Percentiles rank a stretch among this genome's conserved stretches.
Evolutionary conservation across 2,797 vertebrate genomes (phyloP).

Genomic region (Novumbra hubbsi): DNA sequence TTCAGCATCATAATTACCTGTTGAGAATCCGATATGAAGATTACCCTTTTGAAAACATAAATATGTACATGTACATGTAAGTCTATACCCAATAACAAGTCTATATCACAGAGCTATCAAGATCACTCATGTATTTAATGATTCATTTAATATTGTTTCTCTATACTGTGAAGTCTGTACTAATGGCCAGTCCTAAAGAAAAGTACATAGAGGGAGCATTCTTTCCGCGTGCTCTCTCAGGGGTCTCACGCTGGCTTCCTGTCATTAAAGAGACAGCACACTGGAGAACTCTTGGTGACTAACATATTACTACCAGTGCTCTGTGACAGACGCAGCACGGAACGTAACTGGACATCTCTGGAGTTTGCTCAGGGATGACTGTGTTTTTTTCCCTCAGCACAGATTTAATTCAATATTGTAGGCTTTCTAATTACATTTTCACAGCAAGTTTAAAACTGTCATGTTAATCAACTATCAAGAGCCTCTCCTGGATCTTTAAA

Average conservation of each 20-base stretch:
- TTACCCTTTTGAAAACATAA: not conserved
- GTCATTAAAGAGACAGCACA: constrained; percentile 73
- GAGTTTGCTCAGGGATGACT: constrained; percentile 36
- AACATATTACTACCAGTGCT: constrained; percentile 59
- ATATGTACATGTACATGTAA: not conserved
- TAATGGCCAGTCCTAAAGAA: constrained; percentile 37
- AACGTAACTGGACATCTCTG: constrained; percentile 63
- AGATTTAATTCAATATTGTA: constrained; percentile 13
- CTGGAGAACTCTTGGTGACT: constrained; percentile 60
- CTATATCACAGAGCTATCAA: not conserved
- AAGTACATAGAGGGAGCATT: constrained; percentile 60
- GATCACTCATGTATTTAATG: not conserved
- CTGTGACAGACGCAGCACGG: constrained; percentile 36
- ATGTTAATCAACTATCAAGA: not conserved
- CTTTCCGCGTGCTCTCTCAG: constrained; percentile 49
- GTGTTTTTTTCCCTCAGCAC: constrained; percentile 20
- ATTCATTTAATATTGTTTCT: not conserved
- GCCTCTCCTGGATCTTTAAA: not conserved
- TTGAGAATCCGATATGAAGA: not conserved
- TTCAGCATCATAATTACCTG: not conserved
- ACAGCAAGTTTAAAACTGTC: not conserved
- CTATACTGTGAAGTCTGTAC: constrained; percentile 16
- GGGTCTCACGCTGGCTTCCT: constrained; percentile 67
- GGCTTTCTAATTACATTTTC: not conserved
- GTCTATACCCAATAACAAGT: not conserved